A percentile compares a stretch with the other conserved stretches of the same genome.
phyloP scores from a whole-genome alignment of 2,797 vertebrate species.

The Bradypodion pumilum region DNA sequence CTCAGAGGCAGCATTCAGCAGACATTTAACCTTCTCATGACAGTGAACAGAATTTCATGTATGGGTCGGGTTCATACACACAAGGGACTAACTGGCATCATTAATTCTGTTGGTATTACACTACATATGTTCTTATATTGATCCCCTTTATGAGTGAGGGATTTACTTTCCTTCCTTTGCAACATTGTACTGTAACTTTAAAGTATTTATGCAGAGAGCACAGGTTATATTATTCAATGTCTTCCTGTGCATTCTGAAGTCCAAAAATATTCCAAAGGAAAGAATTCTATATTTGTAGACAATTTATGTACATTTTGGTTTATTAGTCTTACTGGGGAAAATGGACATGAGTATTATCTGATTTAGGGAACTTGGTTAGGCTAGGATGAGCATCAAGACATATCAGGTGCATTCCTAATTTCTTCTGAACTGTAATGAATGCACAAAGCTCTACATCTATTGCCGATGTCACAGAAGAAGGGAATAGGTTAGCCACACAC shows the following conservation, averaged over 20 bases:
- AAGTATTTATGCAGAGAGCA: not conserved
- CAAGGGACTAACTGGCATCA: not conserved
- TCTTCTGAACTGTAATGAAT: not conserved
- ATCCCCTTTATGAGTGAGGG: not conserved
- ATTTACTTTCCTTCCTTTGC: constrained; percentile 5
- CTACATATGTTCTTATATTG: not conserved
- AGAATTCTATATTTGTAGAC: not conserved
- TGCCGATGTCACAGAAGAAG: not conserved
- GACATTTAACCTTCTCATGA: not conserved
- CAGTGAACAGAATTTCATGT: not conserved
- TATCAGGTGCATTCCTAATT: not conserved
- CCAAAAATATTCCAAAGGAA: not conserved
- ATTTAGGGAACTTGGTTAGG: too few species aligned
- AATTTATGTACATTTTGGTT: not conserved
- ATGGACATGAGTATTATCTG: not conserved
- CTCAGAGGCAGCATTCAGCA: not conserved
- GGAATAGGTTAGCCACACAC: not conserved
- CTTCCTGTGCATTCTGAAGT: not conserved
- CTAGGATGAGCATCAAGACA: not conserved
- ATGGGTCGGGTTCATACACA: not conserved
- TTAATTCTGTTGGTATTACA: not conserved
- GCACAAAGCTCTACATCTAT: not conserved
- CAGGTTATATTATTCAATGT: not conserved
- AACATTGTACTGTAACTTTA: constrained; percentile 47
- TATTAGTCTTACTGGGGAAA: not conserved